These are phyloP conservation scores for Enchytraeus crypticus DNA, from an alignment of 2,888 invertebrate species.

Conservation along the genomic window DNA sequence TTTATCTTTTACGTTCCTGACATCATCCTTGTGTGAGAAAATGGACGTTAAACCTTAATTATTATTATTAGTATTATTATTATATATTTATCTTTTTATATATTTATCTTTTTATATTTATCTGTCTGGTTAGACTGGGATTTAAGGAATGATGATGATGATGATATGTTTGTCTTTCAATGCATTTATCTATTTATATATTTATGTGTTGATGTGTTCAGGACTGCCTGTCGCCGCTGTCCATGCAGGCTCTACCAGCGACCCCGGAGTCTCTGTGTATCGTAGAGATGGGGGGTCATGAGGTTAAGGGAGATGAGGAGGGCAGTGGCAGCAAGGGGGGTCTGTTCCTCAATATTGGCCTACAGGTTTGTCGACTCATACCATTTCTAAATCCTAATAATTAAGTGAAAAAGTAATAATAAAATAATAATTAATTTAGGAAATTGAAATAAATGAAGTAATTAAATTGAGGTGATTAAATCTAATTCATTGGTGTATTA, in stretches of 20 bases:
- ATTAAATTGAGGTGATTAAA: no score
- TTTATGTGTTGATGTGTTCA: conserved; percentile 37
- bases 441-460: no score
- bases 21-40: no score
- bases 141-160: no score
- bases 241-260: conserved; percentile 92
- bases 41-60: no score
- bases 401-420: not conserved
- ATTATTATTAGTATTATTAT: no score
- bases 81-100: no score
- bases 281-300: conserved; percentile 60
- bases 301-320: conserved; percentile 59
- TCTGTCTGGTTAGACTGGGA: not conserved
- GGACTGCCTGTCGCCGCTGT: conserved; percentile 87
- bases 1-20: no score
- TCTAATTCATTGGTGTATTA: no score
- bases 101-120: not conserved
- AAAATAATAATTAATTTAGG: not conserved
- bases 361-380: conserved; percentile 53
- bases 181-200: no score
- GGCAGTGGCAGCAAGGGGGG: conserved; percentile 57
- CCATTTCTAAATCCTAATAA: no score
- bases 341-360: conserved; percentile 87
- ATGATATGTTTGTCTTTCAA: not conserved
- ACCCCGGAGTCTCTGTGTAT: conserved; percentile 93